A percentile compares a stretch with the other conserved stretches of the same genome.
Conservation (phyloP, 2,113 vertebrate genomes). For the Thoracochromis brauschi region DNA sequence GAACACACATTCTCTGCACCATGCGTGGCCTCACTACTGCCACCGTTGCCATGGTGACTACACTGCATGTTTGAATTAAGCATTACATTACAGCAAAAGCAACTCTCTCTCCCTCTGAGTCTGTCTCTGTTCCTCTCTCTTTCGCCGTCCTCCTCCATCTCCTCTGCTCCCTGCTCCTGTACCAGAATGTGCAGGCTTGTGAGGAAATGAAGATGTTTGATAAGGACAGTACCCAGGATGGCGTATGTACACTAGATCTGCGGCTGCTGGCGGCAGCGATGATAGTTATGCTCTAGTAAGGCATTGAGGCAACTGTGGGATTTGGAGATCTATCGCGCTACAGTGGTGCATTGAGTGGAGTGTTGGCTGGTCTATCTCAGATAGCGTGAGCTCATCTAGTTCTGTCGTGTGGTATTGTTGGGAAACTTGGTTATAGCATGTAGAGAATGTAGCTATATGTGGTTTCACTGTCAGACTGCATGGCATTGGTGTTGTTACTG, state of each 20-base stretch:
- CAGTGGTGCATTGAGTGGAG: slow-evolving; percentile 34
- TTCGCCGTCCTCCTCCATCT: slow-evolving; percentile 33
- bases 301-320: slow-evolving; percentile 14
- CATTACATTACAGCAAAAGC: slow-evolving; percentile 72
- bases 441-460: neutral
- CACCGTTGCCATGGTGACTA: slow-evolving; percentile 77
- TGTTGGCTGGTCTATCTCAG: neutral
- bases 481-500: neutral
- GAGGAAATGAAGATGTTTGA: slow-evolving; percentile 49
- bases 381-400: neutral
- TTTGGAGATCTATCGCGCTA: slow-evolving; percentile 9
- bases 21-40: slow-evolving; percentile 69
- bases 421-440: slow-evolving; percentile 12
- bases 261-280: slow-evolving; percentile 20
- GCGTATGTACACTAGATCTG: slow-evolving; percentile 36
- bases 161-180: slow-evolving; percentile 38
- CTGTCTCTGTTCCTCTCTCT: slow-evolving; percentile 25
- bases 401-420: neutral
- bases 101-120: slow-evolving; percentile 46
- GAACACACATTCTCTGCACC: slow-evolving; percentile 60
- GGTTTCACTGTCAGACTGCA: slow-evolving; percentile 8
- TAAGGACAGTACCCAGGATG: slow-evolving; percentile 43
- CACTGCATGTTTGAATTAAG: slow-evolving; percentile 77
- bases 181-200: slow-evolving; percentile 37
- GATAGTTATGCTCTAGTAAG: slow-evolving; percentile 19